Evolutionary conservation across 30 jellyfish, hydroid and myxozoan species (phyloP), one percentile per base, ranked within the genome.

Genomic region (Aurelia sp.): DNA sequence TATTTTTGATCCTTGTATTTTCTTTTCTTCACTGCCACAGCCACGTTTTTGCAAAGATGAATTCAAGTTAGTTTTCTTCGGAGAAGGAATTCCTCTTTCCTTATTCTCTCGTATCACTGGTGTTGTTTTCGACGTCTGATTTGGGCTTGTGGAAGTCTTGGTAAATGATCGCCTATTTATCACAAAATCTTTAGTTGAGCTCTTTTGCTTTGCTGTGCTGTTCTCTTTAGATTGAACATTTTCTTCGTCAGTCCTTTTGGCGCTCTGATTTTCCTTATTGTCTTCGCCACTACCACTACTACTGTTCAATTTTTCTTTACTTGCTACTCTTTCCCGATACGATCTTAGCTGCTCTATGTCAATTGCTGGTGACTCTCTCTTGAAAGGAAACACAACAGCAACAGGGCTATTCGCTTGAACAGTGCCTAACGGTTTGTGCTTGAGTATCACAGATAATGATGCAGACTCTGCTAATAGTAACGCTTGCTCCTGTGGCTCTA

Each of bases 321-420:
- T 44, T 44, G 55, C 55, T 7, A 66, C 61, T n/a, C 44, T 76
- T 8, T 76, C 87, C 50, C 87, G 58, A 10, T 47, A 44, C 9
- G 67, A 33, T 20, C 78, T 79, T 2, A 79, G 59, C 30, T 50
- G 51, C 16, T n/a, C 44, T 6, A 79, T 65, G 27, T 79, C 69
- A 53, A 79, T 63, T 13, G 78, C 89, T 11, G 89, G 50, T 16
- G 80, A 79, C 16, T 72, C 87, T 33, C 81, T 62, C 20, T 66
- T 17, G 52, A 94, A 74, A 1, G 99, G 99, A 55, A 84, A 94
- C 19, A 94, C 97, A n/a, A 93, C 92, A 51, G 98, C 97, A 24
- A 88, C 67, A 7, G 98, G 98, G 62, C 97, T 93, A 71, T 63
- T 76, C 24, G 21, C 19, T 18, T 68, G 76, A 15, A 53, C 13